Base-by-base conservation (phyloP, 35 echinoderm and acorn worm genomes). In the Hemicentrotus pulcherrimus region DNA sequence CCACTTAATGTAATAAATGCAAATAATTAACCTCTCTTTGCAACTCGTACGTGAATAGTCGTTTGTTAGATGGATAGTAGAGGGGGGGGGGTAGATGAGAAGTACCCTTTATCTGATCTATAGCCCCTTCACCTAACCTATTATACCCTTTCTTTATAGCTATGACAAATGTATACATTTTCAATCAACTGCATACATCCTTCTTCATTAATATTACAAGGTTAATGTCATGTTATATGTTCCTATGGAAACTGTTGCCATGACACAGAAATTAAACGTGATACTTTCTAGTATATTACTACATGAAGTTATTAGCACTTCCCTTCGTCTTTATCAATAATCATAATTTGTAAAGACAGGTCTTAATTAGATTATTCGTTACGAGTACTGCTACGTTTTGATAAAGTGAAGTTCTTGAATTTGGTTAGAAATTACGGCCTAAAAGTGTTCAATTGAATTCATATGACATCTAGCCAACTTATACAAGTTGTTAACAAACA, bases 301-400 rank as follows among this genome's bases (percentile, higher is more conserved):
- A 8, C 65, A 78, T 78, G 65, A 78, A 6, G 7, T 22, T 78
- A 22, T 28, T 28, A n/a, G 6, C 19, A 78, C 65, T 78, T 78
- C 22, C 65, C 28, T 78, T 78, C 65, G 24, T 22, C 65, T 78
- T 28, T 6, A 78, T 28, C 22, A n/a, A n/a, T 78, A 78, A 78
- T 78, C 65, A n/a, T 78, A 78, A 78, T n/a, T 78, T 78, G 65
- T n/a, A n/a, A 5, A 78, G 65, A 28, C 65, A 78, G 18, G 7
- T 78, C 50, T 78, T 78, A 78, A 78, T 78, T 78, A 78, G 65
- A 78, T 78, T 78, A 78, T n/a, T n/a, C 28, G 24, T 78, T 78
- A 78, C 28, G 19, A 78, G 19, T 28, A 78, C 28, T 28, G 50
- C 50, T 28, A 78, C 65, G 65, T 78, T 22, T n/a, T 78, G 65